Conservation (phyloP, 2,797 vertebrate genomes). For the Petrocephalus sullivani region DNA sequence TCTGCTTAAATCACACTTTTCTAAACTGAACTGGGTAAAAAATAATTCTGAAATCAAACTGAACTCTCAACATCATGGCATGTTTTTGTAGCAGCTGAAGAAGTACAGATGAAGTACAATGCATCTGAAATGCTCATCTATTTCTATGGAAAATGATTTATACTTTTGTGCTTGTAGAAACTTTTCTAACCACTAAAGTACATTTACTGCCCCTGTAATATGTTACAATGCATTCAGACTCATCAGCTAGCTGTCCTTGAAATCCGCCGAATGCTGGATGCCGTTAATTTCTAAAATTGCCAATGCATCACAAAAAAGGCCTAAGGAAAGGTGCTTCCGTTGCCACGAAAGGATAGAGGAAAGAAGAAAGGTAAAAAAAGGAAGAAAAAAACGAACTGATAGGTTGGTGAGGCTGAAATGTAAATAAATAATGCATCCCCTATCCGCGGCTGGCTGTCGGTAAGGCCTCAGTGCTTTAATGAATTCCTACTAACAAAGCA, state of each 20-base stretch:
- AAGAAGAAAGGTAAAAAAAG: not conserved
- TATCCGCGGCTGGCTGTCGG: conserved; percentile 52
- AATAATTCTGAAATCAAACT: not conserved
- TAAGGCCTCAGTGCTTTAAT: conserved; percentile 65
- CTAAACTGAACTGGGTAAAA: not conserved
- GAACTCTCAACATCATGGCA: not conserved
- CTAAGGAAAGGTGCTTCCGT: conserved; percentile 23
- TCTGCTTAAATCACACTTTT: not conserved
- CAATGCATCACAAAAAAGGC: conserved; percentile 16
- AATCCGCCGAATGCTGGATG: not conserved
- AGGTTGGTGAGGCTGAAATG: conserved; percentile 37
- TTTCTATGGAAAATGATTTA: not conserved
- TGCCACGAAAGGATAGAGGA: not conserved
- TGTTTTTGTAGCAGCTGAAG: not conserved
- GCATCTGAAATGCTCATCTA: not conserved
- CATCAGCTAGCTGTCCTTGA: not conserved
- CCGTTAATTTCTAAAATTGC: not conserved
- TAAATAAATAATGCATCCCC: conserved; percentile 47
- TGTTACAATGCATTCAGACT: not conserved
- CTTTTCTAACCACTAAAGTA: not conserved
- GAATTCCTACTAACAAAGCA: conserved; percentile 73
- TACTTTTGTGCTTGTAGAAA: not conserved
- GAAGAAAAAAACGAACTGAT: not conserved
- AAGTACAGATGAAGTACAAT: no score
- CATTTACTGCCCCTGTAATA: not conserved